A percentile compares a stretch with the other conserved stretches of the same genome.
These are phyloP conservation scores for Cettia cetti DNA, from an alignment of 2,113 vertebrate species.

Conservation along the genomic window DNA sequence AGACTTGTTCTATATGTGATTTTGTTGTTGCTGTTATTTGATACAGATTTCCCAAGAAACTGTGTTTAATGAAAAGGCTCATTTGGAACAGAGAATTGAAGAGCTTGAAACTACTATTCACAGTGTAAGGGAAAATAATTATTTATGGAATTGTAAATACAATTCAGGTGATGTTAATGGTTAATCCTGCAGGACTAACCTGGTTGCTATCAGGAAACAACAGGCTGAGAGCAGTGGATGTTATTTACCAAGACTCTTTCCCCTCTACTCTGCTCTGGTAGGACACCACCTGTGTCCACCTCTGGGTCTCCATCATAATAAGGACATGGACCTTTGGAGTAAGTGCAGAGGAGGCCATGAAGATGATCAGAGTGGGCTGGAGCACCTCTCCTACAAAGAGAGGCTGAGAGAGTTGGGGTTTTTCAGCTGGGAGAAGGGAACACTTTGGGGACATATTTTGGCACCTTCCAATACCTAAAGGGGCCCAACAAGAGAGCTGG, in stretches of 20 bases:
- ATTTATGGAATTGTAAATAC: neutral
- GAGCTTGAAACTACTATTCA: slow-evolving; percentile 76
- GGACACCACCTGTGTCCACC: neutral
- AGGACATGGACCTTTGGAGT: neutral
- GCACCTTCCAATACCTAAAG: neutral
- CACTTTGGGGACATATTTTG: neutral
- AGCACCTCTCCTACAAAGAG: neutral
- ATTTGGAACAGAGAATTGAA: slow-evolving; percentile 80
- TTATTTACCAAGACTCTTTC: neutral
- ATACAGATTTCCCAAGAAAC: slow-evolving; percentile 81
- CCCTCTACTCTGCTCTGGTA: neutral
- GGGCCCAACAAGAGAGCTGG: neutral
- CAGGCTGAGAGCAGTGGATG: neutral
- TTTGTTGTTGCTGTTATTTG: slow-evolving; percentile 39
- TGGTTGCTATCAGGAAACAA: neutral
- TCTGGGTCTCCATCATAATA: neutral
- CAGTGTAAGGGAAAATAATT: slow-evolving; percentile 65
- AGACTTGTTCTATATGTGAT: neutral
- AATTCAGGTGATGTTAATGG: neutral
- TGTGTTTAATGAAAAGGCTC: slow-evolving; percentile 77
- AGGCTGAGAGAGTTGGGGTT: neutral
- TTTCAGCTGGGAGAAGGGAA: neutral
- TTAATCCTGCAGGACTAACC: neutral
- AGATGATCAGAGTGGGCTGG: neutral
- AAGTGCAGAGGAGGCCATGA: neutral